Evolutionary conservation across 2,888 invertebrate species (phyloP), one percentile per base, ranked within the genome.

Genomic region (Drosophila buzzatii): DNA sequence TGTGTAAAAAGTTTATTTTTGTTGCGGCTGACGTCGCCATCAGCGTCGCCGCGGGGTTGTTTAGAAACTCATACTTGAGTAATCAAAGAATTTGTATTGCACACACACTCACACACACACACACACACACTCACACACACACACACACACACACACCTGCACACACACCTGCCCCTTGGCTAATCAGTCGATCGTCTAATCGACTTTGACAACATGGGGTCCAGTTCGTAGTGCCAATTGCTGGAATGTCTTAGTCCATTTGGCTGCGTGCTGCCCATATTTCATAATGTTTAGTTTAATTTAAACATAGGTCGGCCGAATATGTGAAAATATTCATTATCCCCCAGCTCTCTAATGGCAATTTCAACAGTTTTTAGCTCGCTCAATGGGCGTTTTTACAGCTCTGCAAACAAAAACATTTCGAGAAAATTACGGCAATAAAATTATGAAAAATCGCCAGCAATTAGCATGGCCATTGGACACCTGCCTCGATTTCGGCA

Each of bases 1-100:
- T 90, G 78, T 85, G 87, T 90, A 85, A 83, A 90, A 90, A 84
- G 90, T 85, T 90, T 90, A 89, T 85, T 85, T 85, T 77, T 53
- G 85, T 84, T 64, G 57, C 20, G 60, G 53, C 61, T 60, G 65
- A 31, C 70, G 20, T 53, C 59, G 31, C 39, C 23, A 16, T 14
- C 31, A 18, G 18, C 61, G 51, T 14, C 27, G 27, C 6, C 9
- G 35, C 35, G 56, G 20, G n/a, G n/a, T 35, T 23, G 57, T 53
- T n/a, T 60, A 20, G 60, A 59, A 76, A 84, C 45, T 67, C 70
- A 81, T 85, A 85, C 63, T 71, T 67, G 60, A 51, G 76, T 80
- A 66, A 83, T 89, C 65, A 42, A 55, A 53, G 16, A 37, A 45
- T 61, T 42, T 27, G 37, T 31, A 56, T 45, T 41, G 66, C 45